Evolutionary conservation across 1,140 invertebrate species (phyloP).

Genomic region (Lanistes nyassanus): DNA sequence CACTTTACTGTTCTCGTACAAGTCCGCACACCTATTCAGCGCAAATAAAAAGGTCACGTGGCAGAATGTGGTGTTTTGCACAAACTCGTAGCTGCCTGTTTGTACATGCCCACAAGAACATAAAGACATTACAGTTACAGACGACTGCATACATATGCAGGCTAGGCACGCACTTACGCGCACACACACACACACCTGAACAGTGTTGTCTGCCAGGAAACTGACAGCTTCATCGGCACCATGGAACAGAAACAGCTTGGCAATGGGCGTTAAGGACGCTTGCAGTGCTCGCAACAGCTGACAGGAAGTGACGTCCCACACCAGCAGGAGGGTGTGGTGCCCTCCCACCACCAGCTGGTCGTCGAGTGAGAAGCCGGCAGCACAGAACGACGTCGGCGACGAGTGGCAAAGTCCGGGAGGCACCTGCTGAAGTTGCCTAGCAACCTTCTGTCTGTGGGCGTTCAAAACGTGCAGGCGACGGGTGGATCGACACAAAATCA

Average conservation of each 20-base stretch:
- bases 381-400: conserved; percentile 48
- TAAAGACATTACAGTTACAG: neutral
- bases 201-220: conserved; percentile 48
- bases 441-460: conserved; percentile 35
- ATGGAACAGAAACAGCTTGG: conserved; percentile 49
- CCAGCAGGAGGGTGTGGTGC: conserved; percentile 48
- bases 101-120: too few species aligned
- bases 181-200: conserved; percentile 36
- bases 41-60: too few species aligned
- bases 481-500: conserved; percentile 43
- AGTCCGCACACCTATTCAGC: too few species aligned
- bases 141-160: neutral
- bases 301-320: conserved; percentile 55
- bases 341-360: conserved; percentile 50
- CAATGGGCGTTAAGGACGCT: conserved; percentile 42
- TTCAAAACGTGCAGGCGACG: conserved; percentile 48
- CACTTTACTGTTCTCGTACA: too few species aligned
- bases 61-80: too few species aligned
- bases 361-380: conserved; percentile 52
- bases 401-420: conserved; percentile 49
- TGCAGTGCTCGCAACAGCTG: conserved; percentile 50
- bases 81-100: too few species aligned
- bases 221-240: conserved; percentile 53
- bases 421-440: conserved; percentile 41
- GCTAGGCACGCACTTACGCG: neutral